phyloP scores from a whole-genome alignment of 2,888 invertebrate genomes.

The Drosophila mulleri region DNA sequence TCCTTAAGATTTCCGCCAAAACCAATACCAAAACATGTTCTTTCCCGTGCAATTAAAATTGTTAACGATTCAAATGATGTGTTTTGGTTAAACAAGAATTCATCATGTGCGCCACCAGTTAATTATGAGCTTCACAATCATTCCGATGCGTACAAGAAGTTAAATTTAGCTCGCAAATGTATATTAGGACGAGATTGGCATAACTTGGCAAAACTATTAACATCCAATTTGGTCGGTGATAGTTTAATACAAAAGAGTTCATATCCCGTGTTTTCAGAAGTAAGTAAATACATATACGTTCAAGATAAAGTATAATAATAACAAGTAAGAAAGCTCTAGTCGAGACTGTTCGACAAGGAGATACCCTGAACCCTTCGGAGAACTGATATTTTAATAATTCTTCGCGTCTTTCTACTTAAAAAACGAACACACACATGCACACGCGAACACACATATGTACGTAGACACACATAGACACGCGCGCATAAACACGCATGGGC shows the following conservation, averaged over 20 bases:
- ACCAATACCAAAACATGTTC: constrained; percentile 56
- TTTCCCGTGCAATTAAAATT: constrained; percentile 55
- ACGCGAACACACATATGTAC: too few relatives aligned
- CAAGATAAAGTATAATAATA: too few relatives aligned
- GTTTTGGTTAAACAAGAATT: constrained; percentile 65
- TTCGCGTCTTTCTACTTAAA: too few relatives aligned
- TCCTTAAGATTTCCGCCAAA: constrained; percentile 16
- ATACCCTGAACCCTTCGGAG: too few relatives aligned
- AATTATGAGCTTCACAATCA: constrained; percentile 19
- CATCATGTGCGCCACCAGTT: constrained; percentile 56
- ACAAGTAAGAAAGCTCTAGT: too few relatives aligned
- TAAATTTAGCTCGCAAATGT: constrained; percentile 61
- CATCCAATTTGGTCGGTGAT: constrained; percentile 42
- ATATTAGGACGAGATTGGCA: constrained; percentile 63
- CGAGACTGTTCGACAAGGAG: too few relatives aligned
- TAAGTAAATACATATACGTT: constrained; percentile 26
- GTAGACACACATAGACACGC: too few relatives aligned
- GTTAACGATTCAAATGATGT: constrained; percentile 48
- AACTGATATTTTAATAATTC: too few relatives aligned
- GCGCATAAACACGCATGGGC: too few relatives aligned
- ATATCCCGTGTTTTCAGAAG: constrained; percentile 63
- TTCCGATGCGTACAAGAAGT: constrained; percentile 41
- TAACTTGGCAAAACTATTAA: constrained; percentile 60
- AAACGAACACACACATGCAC: too few relatives aligned
- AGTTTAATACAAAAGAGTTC: constrained; percentile 25